Evolutionary conservation across 2,797 vertebrate genomes (phyloP), one percentile per base, ranked within the genome.

Genomic region (Coranthus polyacanthus): DNA sequence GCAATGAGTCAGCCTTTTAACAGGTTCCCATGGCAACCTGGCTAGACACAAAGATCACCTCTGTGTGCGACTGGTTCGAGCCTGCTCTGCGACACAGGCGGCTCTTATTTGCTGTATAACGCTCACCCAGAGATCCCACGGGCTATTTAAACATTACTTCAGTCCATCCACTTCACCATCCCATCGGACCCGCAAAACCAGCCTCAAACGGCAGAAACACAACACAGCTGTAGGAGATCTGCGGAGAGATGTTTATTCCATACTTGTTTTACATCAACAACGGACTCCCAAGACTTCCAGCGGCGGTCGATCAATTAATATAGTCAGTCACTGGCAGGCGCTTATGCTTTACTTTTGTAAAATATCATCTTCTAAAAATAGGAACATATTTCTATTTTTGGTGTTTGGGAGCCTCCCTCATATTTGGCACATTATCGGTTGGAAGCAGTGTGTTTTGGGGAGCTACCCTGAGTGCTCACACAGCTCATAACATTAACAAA

Each of bases 1-100:
- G 69, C 75, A 66, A 24, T 77, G 85, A 87, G 68, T 85, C 84
- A 88, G 87, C 66, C 87, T 78, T 83, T 88, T 70, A 85, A 77
- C 60, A 20, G 39, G 84, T 91, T 83, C 29, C 74, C 73, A 82
- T 73, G 73, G 64, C 47, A 88, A 90, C 88, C 16, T 53, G 42
- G 21, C 52, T 52, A 72, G 83, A 83, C 81, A 88, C 81, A 88
- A 87, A 88, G 85, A 77, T 89, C 75, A 62, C 80, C 76, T 86
- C 75, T 91, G 87, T 82, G 60, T 64, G 43, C 3, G 38, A 72
- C 63, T 61, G 75, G 75, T 86, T 75, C n/a, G 18, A 78, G 76
- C 64, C 72, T 74, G 81, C 72, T 78, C 79, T 64, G 68, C 12
- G 26, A 75, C 78, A 83, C 79, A 84, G 49, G 12, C 72, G 3